Evolutionary conservation across 2,888 invertebrate species (phyloP).

Genomic region (Tuberolachnus salignus): DNA sequence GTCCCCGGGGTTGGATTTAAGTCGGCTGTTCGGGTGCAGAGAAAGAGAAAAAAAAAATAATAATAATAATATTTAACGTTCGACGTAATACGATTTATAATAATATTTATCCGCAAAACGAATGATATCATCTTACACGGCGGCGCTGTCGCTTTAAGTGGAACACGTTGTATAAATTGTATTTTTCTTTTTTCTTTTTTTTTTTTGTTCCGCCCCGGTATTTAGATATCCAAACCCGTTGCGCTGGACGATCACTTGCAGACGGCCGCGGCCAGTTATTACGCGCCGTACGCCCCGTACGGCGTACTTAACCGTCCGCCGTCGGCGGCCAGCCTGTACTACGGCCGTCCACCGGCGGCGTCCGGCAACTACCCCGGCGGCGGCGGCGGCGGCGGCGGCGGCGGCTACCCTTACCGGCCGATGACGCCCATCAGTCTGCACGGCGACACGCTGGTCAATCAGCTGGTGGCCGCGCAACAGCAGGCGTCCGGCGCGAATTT

Average conservation of each 20-base stretch:
- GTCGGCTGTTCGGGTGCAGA: too few relatives aligned
- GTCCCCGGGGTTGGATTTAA: too few relatives aligned
- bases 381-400: background rate
- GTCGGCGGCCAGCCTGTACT: background rate
- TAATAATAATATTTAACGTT: too few relatives aligned
- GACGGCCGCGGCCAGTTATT: constrained; percentile 27
- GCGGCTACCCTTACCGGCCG: background rate
- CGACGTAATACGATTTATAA: too few relatives aligned
- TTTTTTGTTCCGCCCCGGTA: background rate
- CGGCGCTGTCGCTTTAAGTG: too few relatives aligned
- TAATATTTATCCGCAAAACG: background rate
- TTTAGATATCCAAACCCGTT: background rate
- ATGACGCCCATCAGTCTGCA: constrained; percentile 5
- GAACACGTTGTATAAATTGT: too few relatives aligned
- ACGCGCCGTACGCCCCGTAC: constrained; percentile 35
- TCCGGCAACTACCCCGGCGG: background rate
- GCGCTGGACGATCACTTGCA: constrained; percentile 31
- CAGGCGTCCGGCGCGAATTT: constrained; percentile 10
- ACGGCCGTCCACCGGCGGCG: background rate
- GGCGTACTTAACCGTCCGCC: background rate
- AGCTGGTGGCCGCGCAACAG: constrained; percentile 19
- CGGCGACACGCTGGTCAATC: constrained; percentile 34
- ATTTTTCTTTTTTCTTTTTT: too few relatives aligned
- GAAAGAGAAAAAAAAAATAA: too few relatives aligned
- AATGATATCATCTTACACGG: background rate